Evolutionary conservation across 2,888 invertebrate species (phyloP).

Genomic region (Mesochorus sp.): DNA sequence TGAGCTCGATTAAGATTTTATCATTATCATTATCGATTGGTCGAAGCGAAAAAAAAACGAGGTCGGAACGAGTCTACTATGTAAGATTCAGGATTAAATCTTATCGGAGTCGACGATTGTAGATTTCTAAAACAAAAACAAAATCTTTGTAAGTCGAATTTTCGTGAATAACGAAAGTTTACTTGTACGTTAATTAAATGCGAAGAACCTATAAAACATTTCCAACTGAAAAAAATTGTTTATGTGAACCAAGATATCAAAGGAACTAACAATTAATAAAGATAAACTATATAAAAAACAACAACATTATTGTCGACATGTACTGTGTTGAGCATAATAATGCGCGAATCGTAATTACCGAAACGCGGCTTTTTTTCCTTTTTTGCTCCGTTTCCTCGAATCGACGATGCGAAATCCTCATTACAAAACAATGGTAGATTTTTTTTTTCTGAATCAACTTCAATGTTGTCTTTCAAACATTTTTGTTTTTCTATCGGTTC

Average conservation of each 20-base stretch:
- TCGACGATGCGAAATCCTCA: background rate
- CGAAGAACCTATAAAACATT: constrained; percentile 14
- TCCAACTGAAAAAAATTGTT: constrained; percentile 16
- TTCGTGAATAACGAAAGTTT: background rate
- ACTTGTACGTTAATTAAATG: background rate
- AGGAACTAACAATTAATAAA: constrained; percentile 22
- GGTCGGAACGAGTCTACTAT: too few species aligned
- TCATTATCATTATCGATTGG: constrained; percentile 35
- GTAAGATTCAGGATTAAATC: too few species aligned
- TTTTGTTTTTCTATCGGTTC: constrained; percentile 22
- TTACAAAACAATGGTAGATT: too few species aligned
- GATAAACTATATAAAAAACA: constrained; percentile 17
- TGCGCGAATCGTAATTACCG: background rate
- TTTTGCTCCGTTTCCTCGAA: background rate
- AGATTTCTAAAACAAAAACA: constrained; percentile 7
- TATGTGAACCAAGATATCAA: constrained; percentile 16
- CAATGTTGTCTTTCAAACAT: background rate
- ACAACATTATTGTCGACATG: constrained; percentile 5
- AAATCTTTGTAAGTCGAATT: background rate
- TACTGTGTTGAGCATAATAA: background rate
- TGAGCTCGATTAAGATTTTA: constrained; percentile 42
- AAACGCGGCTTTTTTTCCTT: background rate
- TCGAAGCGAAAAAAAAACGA: constrained; percentile 11
- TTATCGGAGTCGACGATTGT: constrained; percentile 11
- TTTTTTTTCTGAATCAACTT: background rate